A percentile compares a stretch with the other conserved stretches of the same genome.
Evolutionary conservation across 2,888 invertebrate species (phyloP).

Genomic region (Drosophila meridionalis): DNA sequence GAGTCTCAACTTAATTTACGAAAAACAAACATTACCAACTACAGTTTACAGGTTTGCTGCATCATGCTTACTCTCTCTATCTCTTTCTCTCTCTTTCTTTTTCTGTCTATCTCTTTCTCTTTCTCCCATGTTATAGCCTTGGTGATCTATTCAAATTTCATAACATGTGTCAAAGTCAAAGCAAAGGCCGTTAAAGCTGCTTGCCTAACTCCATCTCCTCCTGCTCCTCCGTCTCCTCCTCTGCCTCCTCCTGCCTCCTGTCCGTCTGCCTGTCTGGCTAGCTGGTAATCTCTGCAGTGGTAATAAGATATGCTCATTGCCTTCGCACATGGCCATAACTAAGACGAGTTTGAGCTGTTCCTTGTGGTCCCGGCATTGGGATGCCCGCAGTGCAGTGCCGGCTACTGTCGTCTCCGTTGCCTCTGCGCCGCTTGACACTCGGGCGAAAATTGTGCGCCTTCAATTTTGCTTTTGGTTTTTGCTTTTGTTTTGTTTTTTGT

Average conservation of each 20-base stretch:
- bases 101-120: not conserved
- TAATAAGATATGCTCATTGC: slow-evolving; percentile 74
- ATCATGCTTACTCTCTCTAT: slow-evolving; percentile 30
- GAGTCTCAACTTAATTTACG: slow-evolving; percentile 32
- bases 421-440: slow-evolving; percentile 36
- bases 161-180: slow-evolving; percentile 77
- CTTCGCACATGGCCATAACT: slow-evolving; percentile 57
- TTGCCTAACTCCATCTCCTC: slow-evolving; percentile 12
- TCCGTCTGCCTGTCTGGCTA: slow-evolving; percentile 2
- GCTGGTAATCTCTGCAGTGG: slow-evolving; percentile 66
- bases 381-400: slow-evolving; percentile 64
- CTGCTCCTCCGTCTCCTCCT: not conserved
- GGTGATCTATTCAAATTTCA: slow-evolving; percentile 78
- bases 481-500: not conserved
- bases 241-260: not conserved
- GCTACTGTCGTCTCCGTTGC: slow-evolving; percentile 27
- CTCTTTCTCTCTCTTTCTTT: not conserved
- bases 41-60: slow-evolving; percentile 66
- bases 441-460: slow-evolving; percentile 48
- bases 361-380: slow-evolving; percentile 39
- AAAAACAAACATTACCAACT: slow-evolving; percentile 48
- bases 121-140: slow-evolving; percentile 20
- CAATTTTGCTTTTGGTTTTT: slow-evolving; percentile 17
- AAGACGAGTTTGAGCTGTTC: slow-evolving; percentile 41
- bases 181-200: slow-evolving; percentile 66